phyloP scores from a whole-genome alignment of 2,888 invertebrate genomes.

The Rhorus exstirpatorius region DNA sequence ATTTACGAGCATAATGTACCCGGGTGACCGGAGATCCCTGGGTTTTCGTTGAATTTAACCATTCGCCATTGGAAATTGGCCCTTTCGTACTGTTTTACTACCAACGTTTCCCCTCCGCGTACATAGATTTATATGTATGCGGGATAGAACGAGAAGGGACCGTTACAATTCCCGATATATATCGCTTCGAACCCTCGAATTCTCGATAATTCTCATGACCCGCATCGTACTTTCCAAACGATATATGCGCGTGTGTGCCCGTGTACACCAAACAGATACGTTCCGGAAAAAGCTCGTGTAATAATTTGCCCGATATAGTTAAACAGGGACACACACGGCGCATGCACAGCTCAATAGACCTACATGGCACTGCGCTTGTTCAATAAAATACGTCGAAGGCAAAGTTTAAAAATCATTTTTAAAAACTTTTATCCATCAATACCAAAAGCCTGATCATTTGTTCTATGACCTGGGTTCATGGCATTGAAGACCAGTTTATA shows the following conservation, averaged over 20 bases:
- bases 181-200: not conserved
- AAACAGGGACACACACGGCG: slow-evolving; percentile 4
- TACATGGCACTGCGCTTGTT: too few relatives aligned
- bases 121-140: slow-evolving; percentile 13
- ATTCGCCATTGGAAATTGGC: slow-evolving; percentile 26
- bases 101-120: too few relatives aligned
- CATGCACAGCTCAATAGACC: too few relatives aligned
- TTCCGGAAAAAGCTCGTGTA: slow-evolving; percentile 18
- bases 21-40: slow-evolving; percentile 21
- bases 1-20: slow-evolving; percentile 37
- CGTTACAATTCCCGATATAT: slow-evolving; percentile 45
- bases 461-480: too few relatives aligned
- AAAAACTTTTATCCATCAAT: too few relatives aligned
- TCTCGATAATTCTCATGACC: slow-evolving; percentile 60
- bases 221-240: slow-evolving; percentile 45
- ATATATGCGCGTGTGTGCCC: not conserved
- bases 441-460: too few relatives aligned
- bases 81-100: slow-evolving; percentile 39
- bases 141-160: not conserved
- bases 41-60: slow-evolving; percentile 54
- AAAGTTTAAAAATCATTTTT: not conserved
- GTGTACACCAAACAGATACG: slow-evolving; percentile 6
- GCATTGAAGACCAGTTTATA: too few relatives aligned
- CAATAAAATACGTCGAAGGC: too few relatives aligned
- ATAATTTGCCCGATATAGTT: not conserved